Evolutionary conservation across 2,797 vertebrate genomes (phyloP), one percentile per base, ranked within the genome.

Genomic region (Girardinus metallicus): DNA sequence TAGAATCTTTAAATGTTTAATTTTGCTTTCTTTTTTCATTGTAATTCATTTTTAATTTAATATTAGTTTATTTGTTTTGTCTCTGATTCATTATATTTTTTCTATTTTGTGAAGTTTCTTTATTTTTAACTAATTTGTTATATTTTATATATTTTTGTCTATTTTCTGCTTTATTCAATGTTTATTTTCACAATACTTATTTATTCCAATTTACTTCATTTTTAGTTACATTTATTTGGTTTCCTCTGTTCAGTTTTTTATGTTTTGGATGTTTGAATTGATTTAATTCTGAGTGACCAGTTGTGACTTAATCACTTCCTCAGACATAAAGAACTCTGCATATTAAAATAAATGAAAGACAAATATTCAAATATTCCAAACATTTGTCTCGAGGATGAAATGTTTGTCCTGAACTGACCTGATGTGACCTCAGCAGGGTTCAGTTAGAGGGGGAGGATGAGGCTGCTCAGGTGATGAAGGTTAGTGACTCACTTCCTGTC

Each of bases 401-500:
- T 8, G 39, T 43, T 70, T 39, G 23, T 11, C 18, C 66, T 70
- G 26, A 15, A 15, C 41, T 13, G 36, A 68, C 34, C 18, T 39
- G 1, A 26, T 2, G 36, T 41, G 9, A 26, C 64, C 36, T n/a
- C 66, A n/a, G 39, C 66, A 43, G 66, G 39, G 23, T n/a, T 68
- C 36, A 68, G 1, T 26, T 36, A 39, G 21, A 39, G 64, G 18
- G 36, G 64, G 64, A 68, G 21, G 36, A 68, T 39, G 64, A 39
- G 21, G 36, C 62, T 36, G 62, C 34, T 64, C 62, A 64, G 62
- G 34, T 41, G 36, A 70, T 78, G 73, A 70, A 53, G 57, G 62
- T 70, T 13, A 55, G 73, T 79, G 78, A 86, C 39, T 82, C 77
- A 77, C 84, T 85, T 64, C 75, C 60, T 75, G 26, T 82, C 49